Evolutionary conservation across 2,888 invertebrate species (phyloP).

Genomic region (Tetragnatha montana): DNA sequence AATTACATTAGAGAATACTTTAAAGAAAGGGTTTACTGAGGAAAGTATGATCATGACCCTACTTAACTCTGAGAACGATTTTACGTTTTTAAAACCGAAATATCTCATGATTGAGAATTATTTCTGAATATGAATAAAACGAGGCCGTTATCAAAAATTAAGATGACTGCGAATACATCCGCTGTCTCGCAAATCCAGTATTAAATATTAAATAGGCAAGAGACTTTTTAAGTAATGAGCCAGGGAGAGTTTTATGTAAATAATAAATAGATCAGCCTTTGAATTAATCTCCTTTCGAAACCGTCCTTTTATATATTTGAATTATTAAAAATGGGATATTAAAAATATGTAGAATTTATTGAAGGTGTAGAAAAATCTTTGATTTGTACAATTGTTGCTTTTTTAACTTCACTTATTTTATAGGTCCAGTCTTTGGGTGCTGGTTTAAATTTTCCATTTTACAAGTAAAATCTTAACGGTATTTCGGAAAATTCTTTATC

Average conservation of each 20-base stretch:
- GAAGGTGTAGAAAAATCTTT: background rate
- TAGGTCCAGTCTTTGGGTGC: too few relatives aligned
- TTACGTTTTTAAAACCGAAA: background rate
- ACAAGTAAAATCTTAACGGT: too few relatives aligned
- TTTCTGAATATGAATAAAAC: too few relatives aligned
- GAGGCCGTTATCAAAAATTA: too few relatives aligned
- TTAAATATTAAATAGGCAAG: background rate
- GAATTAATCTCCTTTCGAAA: background rate
- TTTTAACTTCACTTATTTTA: too few relatives aligned
- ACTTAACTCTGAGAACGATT: background rate
- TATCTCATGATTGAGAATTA: background rate
- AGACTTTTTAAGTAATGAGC: background rate
- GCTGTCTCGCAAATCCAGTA: background rate
- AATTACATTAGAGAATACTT: too few relatives aligned
- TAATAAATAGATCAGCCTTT: background rate
- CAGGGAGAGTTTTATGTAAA: background rate
- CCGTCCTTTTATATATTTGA: background rate
- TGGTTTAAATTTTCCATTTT: too few relatives aligned
- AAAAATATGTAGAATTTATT: background rate
- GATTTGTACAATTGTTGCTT: background rate
- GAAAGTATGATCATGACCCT: too few relatives aligned
- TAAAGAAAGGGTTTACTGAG: too few relatives aligned
- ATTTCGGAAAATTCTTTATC: too few relatives aligned
- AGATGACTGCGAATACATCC: background rate
- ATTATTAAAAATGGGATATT: background rate